These are phyloP conservation scores for Leistus spinibarbis DNA, from an alignment of 2,888 invertebrate genomes.

Conservation along the genomic window DNA sequence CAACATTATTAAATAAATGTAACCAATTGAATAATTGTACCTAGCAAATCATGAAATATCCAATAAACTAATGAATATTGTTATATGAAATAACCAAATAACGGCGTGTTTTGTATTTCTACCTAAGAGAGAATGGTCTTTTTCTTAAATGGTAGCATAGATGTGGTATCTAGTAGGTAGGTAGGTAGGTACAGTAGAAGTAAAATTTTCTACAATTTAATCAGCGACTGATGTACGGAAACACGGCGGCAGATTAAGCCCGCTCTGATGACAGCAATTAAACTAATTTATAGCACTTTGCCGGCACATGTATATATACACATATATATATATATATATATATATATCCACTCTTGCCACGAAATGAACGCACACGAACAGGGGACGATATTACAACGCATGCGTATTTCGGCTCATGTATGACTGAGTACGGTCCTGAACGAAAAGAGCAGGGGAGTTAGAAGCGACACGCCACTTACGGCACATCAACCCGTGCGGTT, in stretches of 20 bases:
- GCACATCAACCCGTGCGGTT: slow-evolving; percentile 51
- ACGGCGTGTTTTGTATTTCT: too few relatives aligned
- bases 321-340: slow-evolving; percentile 28
- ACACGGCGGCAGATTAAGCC: slow-evolving; percentile 49
- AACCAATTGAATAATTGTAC: too few relatives aligned
- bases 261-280: slow-evolving; percentile 53
- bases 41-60: too few relatives aligned
- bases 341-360: not conserved
- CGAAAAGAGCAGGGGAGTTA: not conserved
- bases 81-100: too few relatives aligned
- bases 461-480: slow-evolving; percentile 35
- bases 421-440: not conserved
- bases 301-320: slow-evolving; percentile 43
- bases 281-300: slow-evolving; percentile 54
- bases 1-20: too few relatives aligned
- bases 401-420: slow-evolving; percentile 33
- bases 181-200: not conserved
- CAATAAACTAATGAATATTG: too few relatives aligned
- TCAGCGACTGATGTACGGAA: slow-evolving; percentile 45
- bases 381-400: not conserved
- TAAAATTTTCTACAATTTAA: slow-evolving; percentile 42
- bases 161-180: too few relatives aligned
- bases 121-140: not conserved
- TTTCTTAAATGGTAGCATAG: not conserved
- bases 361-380: slow-evolving; percentile 47